Evolutionary conservation across 2,888 invertebrate genomes (phyloP).

Genomic region (Pandemis corylana): DNA sequence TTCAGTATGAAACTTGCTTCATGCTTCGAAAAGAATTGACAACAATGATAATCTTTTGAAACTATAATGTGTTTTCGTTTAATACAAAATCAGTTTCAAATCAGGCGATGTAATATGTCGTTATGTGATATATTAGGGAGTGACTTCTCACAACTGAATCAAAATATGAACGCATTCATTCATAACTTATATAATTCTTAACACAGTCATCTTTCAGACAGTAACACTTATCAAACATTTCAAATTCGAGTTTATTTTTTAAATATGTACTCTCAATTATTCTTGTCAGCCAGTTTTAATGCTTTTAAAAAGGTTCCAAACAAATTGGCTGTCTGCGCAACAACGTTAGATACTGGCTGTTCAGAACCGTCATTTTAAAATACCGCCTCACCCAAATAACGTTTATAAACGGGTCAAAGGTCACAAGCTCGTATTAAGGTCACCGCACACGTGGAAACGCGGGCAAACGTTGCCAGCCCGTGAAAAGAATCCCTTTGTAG

Average conservation of each 20-base stretch:
- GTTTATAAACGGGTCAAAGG: conserved; percentile 38
- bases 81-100: not conserved
- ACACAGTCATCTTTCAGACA: no score
- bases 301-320: not conserved
- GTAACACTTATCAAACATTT: no score
- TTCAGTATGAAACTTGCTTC: conserved; percentile 10
- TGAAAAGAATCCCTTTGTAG: conserved; percentile 63
- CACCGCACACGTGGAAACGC: conserved; percentile 57
- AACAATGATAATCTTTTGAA: not conserved
- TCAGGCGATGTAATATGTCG: not conserved
- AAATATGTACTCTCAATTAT: not conserved
- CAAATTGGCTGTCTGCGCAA: not conserved
- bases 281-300: not conserved
- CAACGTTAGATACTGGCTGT: not conserved
- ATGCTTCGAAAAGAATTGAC: not conserved
- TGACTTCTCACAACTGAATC: not conserved
- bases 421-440: conserved; percentile 54
- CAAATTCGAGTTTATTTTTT: not conserved
- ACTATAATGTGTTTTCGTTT: not conserved
- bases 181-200: not conserved
- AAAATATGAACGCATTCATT: not conserved
- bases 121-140: no score
- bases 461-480: conserved; percentile 46
- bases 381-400: conserved; percentile 33
- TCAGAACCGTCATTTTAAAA: conserved; percentile 30